Evolutionary conservation across 2,797 vertebrate species (phyloP), one percentile per base, ranked within the genome.

Genomic region (Poecilia picta): DNA sequence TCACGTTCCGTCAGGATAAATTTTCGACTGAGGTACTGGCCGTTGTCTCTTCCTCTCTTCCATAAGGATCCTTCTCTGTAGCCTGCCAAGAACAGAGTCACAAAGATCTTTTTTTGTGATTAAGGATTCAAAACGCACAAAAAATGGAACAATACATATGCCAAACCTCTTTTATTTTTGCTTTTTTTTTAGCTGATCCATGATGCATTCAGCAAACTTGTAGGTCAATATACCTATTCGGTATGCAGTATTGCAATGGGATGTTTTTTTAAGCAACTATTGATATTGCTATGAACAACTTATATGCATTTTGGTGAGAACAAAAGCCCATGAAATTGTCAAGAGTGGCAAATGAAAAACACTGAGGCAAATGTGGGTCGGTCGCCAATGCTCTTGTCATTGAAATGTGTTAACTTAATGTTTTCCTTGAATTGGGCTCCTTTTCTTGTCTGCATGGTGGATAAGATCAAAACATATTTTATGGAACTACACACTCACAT

Each of bases 41-140:
- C 97, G 0, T 98, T 99, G 96, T 99, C 98, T 0, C 97, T 91
- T 71, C 98, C 98, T 36, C 98, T 96, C 94, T 99, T 99, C 97
- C 97, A 99, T 82, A 99, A 96, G 80, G 97, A 96, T 49, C 98
- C 98, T 92, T 99, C 98, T 81, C 98, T 96, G 94, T 99, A 99
- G 25, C 98, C 98, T 99, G 91, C 43, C 72, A 73, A 78, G 33
- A 88, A 15, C 72, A 43, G 53, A 89, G 78, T n/a, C 46, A 80
- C 59, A 51, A 59, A 53, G 51, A 46, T 70, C 13, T 8, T 15
- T n/a, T n/a, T 7, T 41, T 41, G 15, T 62, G 13, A 76, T 49
- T n/a, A 51, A 18, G 31, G 25, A 71, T 16, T 23, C 20, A 36
- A 36, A 70, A n/a, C 2, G 31, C 8, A 16, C 3, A 45, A 6